Evolutionary conservation across 2,888 invertebrate species (phyloP), one percentile per base, ranked within the genome.

Genomic region (Beris morrisii): DNA sequence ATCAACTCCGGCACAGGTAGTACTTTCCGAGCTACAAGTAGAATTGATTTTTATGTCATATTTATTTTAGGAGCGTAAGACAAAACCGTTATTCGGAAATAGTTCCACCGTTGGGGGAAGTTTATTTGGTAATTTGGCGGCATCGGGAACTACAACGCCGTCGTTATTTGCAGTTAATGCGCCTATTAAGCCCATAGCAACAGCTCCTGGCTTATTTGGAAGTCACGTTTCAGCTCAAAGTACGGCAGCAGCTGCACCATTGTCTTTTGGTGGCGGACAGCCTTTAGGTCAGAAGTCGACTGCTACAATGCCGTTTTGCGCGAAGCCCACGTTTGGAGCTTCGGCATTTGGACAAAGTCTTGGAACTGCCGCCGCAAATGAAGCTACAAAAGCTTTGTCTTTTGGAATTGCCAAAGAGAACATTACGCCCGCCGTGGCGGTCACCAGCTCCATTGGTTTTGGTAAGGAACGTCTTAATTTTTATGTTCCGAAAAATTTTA

Each of bases 1-100:
- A 0, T 78, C 78, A 3, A 78, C 79, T 1, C 78, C 79, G 5
- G 73, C 77, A 12, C 22, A 71, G n/a, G 74, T 73, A 67, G 32
- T 7, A n/a, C 12, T 46, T 22, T 58, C 3, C 13, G 30, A 9
- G n/a, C 13, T 5, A 5, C 30, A 4, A 30, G 9, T 28, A 38
- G 38, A 48, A 15, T 13, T 7, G 38, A 44, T 43, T 43, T 30
- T 43, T 11, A 48, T 4, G 52, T 7, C 11, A 43, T 38, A 12
- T 53, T 30, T 0, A 9, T 56, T 58, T 12, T 13, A 67, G 69
- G 67, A 65, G 12, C 56, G 56, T 5, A 65, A 67, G 45, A 15
- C 46, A 9, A 67, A 64, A 32, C 52, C 67, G 12, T 28, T 61
- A 32, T 69, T 69, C 43, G 63, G 63, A 46, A 59, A 64, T 13